Base-by-base conservation (phyloP, 2,888 invertebrate genomes). In the Drosophila setosimentum region DNA sequence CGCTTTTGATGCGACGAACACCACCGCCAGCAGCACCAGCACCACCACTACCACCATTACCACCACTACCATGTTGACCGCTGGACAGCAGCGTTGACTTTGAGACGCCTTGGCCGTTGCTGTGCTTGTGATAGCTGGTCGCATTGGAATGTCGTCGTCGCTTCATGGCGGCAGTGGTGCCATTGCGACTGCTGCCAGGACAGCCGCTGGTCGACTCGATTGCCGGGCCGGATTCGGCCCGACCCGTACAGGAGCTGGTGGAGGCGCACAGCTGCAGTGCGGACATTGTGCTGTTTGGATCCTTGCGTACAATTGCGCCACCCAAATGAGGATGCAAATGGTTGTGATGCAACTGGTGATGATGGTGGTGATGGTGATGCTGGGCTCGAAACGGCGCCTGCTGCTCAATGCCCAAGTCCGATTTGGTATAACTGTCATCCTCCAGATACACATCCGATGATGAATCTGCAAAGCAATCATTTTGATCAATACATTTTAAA, bases 1-100 rank as follows among this genome's bases (percentile, higher is more conserved):
- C 95, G 82, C 96, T 96, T 85, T 96, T 95, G 60, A 96, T 96
- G 53, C 96, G 93, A 53, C 96, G 93, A 4, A 96, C 96, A 4
- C 73, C 49, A 11, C 37, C 37, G 4, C 13, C 24, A 5, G 40
- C 57, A 42, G 48, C 13, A 6, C 48, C 60, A 18, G 61, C 59
- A 18, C 49, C 95, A 11, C 45, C 35, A 11, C 32, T 51, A 37
- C 33, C 57, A 37, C 21, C 62, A 18, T 48, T 95, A 11, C 45
- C 35, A 11, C 88, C 89, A 2, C 33, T 51, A 37, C 21, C 29
- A 53, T 13, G 57, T 29, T 73, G 13, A 33, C 63, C 42, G 21
- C 69, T 60, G 3, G 75, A 76, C 16, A 69, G 40, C 21, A 81
- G 62, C 13, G 85, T 74, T 0, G 81, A 76, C 67, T 83, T 89